A percentile compares a stretch with the other conserved stretches of the same genome.
phyloP scores from a whole-genome alignment of 2,797 vertebrate species.

The Siniperca undulata region DNA sequence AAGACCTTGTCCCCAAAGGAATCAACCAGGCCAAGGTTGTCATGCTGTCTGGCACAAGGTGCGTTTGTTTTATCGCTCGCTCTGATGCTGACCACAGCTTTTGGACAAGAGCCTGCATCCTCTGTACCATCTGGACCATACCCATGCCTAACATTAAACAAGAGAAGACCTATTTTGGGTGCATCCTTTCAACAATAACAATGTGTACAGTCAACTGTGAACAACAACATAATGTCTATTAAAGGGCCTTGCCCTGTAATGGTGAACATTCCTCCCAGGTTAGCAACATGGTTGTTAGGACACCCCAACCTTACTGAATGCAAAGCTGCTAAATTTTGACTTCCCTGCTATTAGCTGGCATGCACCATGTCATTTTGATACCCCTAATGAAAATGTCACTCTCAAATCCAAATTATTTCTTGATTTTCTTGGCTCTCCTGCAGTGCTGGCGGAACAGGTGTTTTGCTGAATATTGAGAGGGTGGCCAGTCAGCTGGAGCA shows the following conservation, averaged over 20 bases:
- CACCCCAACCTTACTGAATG: slow-evolving; percentile 40
- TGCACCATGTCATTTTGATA: slow-evolving; percentile 24
- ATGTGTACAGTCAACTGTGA: slow-evolving; percentile 68
- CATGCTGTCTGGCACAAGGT: slow-evolving; percentile 90
- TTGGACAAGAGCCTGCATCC: slow-evolving; percentile 26
- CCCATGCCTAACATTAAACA: slow-evolving; percentile 55
- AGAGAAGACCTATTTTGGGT: slow-evolving; percentile 71
- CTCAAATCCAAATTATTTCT: slow-evolving; percentile 38
- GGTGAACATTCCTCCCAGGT: slow-evolving; percentile 69
- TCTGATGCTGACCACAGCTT: slow-evolving; percentile 38
- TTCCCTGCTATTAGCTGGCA: slow-evolving; percentile 16
- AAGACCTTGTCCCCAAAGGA: slow-evolving; percentile 88
- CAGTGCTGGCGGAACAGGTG: slow-evolving; percentile 90
- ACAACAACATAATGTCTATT: slow-evolving; percentile 77
- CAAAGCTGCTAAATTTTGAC: slow-evolving; percentile 41
- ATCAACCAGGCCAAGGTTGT: slow-evolving; percentile 89
- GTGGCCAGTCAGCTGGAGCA: slow-evolving; percentile 86
- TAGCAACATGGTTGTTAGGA: slow-evolving; percentile 61
- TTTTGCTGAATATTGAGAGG: slow-evolving; percentile 89
- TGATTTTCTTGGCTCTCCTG: slow-evolving; percentile 40
- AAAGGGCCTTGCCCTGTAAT: slow-evolving; percentile 57
- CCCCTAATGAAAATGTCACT: background rate
- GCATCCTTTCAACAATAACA: slow-evolving; percentile 70
- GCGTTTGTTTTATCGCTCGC: slow-evolving; percentile 48
- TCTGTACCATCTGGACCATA: slow-evolving; percentile 31